Evolutionary conservation across 2,888 invertebrate genomes (phyloP).

Genomic region (Scaptomyza cyrtandrae): DNA sequence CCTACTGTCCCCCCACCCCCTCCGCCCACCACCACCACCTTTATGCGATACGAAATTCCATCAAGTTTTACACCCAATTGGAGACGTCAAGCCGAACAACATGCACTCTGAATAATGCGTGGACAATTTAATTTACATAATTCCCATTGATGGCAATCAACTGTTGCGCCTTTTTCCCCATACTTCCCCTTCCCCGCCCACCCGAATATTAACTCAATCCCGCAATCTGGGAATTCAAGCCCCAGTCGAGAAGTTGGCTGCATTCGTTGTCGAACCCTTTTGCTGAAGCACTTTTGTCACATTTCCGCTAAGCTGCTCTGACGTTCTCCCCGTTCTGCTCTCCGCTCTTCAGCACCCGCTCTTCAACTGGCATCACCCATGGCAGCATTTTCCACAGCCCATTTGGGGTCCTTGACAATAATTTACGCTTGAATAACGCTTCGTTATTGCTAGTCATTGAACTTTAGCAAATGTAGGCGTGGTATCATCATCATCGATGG

Average conservation of each 20-base stretch:
- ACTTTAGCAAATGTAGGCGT: conserved; percentile 65
- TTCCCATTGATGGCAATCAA: conserved; percentile 71
- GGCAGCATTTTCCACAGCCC: conserved; percentile 17
- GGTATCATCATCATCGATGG: conserved; percentile 13
- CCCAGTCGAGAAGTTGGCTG: conserved; percentile 5
- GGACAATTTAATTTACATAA: conserved; percentile 76
- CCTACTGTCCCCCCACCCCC: neutral
- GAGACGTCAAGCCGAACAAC: conserved; percentile 42
- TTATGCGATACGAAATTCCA: conserved; percentile 24
- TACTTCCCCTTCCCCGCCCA: neutral
- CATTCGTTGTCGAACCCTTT: conserved; percentile 39
- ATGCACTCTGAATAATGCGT: conserved; percentile 58
- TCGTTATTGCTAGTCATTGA: conserved; percentile 74
- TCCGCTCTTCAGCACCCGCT: too few relatives aligned
- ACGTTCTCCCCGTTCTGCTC: conserved; percentile 1
- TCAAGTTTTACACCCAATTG: conserved; percentile 63
- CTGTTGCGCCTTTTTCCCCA: conserved; percentile 53
- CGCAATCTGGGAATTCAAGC: neutral
- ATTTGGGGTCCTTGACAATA: conserved; percentile 58
- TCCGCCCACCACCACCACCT: neutral
- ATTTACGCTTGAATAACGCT: conserved; percentile 69
- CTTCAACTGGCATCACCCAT: neutral
- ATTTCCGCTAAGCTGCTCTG: conserved; percentile 53
- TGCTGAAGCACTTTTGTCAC: conserved; percentile 39
- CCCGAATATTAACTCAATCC: neutral